phyloP scores from a whole-genome alignment of 2,888 invertebrate genomes.

The Aproaerema taeniolella region DNA sequence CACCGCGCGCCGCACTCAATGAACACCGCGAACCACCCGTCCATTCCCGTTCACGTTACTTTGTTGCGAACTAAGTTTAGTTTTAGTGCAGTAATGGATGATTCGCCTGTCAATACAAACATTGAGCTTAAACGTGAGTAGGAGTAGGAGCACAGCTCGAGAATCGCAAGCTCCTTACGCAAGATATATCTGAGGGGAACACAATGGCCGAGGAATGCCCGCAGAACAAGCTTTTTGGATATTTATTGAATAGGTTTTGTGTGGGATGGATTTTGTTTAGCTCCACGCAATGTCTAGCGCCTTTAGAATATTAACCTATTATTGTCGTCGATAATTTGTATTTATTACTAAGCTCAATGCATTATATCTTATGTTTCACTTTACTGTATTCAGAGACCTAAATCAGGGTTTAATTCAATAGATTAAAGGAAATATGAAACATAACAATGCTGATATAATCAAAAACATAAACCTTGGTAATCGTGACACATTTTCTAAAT shows the following conservation, averaged over 20 bases:
- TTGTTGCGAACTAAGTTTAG: slow-evolving; percentile 42
- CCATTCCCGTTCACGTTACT: slow-evolving; percentile 47
- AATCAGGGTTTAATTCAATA: no score
- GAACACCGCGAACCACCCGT: slow-evolving; percentile 37
- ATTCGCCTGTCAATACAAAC: slow-evolving; percentile 51
- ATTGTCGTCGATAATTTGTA: slow-evolving; percentile 6
- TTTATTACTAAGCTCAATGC: slow-evolving; percentile 1
- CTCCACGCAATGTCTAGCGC: slow-evolving; percentile 41
- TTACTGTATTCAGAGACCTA: no score
- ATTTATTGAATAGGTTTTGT: slow-evolving; percentile 75
- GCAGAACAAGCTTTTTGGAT: slow-evolving; percentile 74
- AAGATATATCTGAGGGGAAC: slow-evolving; percentile 70
- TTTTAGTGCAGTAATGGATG: slow-evolving; percentile 56
- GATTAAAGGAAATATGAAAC: no score
- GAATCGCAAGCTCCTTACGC: slow-evolving; percentile 63
- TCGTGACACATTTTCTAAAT: no score
- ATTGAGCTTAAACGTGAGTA: slow-evolving; percentile 55
- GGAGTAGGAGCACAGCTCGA: slow-evolving; percentile 48
- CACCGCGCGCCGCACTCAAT: no score
- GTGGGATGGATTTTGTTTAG: slow-evolving; percentile 67
- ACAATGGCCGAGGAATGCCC: slow-evolving; percentile 70
- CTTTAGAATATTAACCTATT: slow-evolving; percentile 30
- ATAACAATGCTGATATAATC: no score
- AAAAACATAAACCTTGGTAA: no score
- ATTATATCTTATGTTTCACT: no score